Conservation (phyloP, 2,888 invertebrate genomes). For the Blastobasis adustella region DNA sequence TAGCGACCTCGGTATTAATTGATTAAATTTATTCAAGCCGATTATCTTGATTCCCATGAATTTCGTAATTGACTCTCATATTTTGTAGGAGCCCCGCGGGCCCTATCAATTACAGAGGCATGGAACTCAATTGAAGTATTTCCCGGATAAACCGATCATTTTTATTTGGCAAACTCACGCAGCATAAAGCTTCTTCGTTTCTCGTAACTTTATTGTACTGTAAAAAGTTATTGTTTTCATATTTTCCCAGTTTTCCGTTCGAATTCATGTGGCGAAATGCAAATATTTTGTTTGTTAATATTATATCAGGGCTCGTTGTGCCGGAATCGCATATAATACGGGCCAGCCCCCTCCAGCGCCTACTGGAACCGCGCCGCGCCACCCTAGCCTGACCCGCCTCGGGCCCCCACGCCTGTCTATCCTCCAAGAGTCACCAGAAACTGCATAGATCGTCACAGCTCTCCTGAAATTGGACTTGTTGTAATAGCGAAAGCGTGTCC, state of each 20-base stretch:
- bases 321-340: conserved; percentile 42
- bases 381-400: conserved; percentile 25
- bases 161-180: neutral
- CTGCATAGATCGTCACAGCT: conserved; percentile 33
- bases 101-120: conserved; percentile 5
- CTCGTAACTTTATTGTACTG: neutral
- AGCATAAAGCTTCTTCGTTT: conserved; percentile 1
- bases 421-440: conserved; percentile 18
- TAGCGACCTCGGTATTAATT: conserved; percentile 2
- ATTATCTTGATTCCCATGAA: conserved; percentile 2
- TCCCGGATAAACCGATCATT: neutral
- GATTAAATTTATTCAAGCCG: conserved; percentile 7
- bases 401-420: conserved; percentile 12
- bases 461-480: conserved; percentile 41
- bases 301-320: conserved; percentile 39
- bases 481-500: conserved; percentile 62
- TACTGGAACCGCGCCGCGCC: conserved; percentile 33
- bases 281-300: conserved; percentile 43
- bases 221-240: conserved; percentile 15
- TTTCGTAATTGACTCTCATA: conserved; percentile 5
- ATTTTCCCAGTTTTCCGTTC: conserved; percentile 21
- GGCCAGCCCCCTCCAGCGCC: conserved; percentile 34
- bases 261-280: conserved; percentile 23
- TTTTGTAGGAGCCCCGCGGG: conserved; percentile 4
- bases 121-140: neutral